Evolutionary conservation across 2,797 vertebrate species (phyloP), one percentile per base, ranked within the genome.

Genomic region (Melopsittacus undulatus): DNA sequence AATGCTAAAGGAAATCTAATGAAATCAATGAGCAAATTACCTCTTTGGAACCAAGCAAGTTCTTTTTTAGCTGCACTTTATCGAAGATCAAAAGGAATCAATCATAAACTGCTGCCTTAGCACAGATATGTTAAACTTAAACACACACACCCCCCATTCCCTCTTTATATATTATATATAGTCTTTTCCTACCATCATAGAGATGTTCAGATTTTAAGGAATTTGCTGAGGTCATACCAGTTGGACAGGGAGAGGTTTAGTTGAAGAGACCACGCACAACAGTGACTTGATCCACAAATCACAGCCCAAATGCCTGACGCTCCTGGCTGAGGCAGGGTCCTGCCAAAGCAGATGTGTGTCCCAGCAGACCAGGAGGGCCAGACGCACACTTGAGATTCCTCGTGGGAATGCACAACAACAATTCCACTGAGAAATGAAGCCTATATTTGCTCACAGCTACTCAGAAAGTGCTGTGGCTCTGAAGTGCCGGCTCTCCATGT

Each of bases 1-100:
- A 97, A 94, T 95, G n/a, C 91, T 46, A 67, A 82, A 95, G 85
- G 94, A 88, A 94, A 22, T 66, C 72, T 90, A 72, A 85, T 36
- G 5, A 94, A 89, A 89, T 87, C 54, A 67, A 40, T 83, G 6
- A 89, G n/a, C 10, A 94, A 77, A 85, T 48, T 78, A 48, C 67
- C 61, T 89, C 80, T 93, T 76, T 72, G 59, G 76, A 95, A 86
- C 32, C 22, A 72, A 86, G 45, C 11, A 79, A 52, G 64, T 64
- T 87, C 66, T 76, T 92, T 87, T 52, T 3, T 20, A 78, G 32
- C 27, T 49, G n/a, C 20, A 52, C 54, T 90, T 96, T 36, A 62
- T 0, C 72, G 46, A 79, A 64, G 27, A 89, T 10, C 30, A 78
- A 86, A 92, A 90, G 21, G n/a, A 87, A 83, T 67, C 81, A 43